Evolutionary conservation across 2,113 vertebrate species (phyloP).

Genomic region (Platycercus adscitus): DNA sequence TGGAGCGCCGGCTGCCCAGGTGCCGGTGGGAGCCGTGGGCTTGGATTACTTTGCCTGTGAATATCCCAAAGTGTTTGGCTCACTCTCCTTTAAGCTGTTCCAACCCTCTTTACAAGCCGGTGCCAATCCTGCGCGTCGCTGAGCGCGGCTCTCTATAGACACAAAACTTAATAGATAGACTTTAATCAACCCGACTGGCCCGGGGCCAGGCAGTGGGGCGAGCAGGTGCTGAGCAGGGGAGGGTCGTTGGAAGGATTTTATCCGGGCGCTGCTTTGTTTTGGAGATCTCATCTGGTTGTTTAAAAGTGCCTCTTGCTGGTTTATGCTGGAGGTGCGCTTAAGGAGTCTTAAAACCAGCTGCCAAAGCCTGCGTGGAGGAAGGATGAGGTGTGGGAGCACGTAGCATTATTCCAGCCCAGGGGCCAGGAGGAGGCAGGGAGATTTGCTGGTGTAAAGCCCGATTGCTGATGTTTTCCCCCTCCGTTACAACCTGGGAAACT

Average conservation of each 20-base stretch:
- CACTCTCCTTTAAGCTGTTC: conserved; percentile 40
- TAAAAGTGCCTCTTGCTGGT: conserved; percentile 25
- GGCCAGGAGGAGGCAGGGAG: conserved; percentile 21
- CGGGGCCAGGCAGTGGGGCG: neutral
- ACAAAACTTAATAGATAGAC: conserved; percentile 48
- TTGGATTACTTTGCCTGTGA: conserved; percentile 57
- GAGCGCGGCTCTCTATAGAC: conserved; percentile 7
- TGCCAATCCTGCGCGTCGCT: conserved; percentile 16
- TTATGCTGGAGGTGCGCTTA: conserved; percentile 2
- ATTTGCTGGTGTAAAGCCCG: conserved; percentile 26
- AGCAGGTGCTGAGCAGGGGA: conserved; percentile 55
- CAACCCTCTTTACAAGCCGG: conserved; percentile 3
- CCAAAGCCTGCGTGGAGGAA: conserved; percentile 20
- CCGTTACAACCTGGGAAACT: conserved; percentile 26
- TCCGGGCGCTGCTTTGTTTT: neutral
- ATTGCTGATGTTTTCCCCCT: conserved; percentile 18
- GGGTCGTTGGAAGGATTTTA: neutral
- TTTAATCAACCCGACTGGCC: conserved; percentile 54
- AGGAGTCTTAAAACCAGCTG: conserved; percentile 39
- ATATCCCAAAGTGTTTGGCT: conserved; percentile 58
- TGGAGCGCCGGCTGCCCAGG: conserved; percentile 50
- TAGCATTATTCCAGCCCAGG: conserved; percentile 37
- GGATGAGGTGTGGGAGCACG: conserved; percentile 47
- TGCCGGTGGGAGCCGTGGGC: conserved; percentile 46
- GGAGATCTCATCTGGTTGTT: conserved; percentile 45